Evolutionary conservation across 2,888 invertebrate species (phyloP).

Genomic region (Noctuana brunneofusca): DNA sequence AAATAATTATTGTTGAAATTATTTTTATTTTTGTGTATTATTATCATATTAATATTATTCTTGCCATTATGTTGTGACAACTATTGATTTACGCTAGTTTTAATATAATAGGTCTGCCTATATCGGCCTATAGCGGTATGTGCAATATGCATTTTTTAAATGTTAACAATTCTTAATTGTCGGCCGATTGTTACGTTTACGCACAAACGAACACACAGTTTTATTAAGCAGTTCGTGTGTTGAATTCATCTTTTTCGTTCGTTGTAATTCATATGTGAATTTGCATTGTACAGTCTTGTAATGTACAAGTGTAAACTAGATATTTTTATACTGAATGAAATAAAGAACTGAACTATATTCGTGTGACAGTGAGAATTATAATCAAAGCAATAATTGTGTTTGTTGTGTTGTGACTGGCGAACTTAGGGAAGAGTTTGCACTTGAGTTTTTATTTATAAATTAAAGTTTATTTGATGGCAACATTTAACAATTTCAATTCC

Average conservation of each 20-base stretch:
- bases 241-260: neutral
- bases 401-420: neutral
- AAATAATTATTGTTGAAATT: slow-evolving; percentile 35
- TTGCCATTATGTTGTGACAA: slow-evolving; percentile 58
- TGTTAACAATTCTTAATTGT: slow-evolving; percentile 9
- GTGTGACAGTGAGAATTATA: neutral
- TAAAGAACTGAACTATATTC: slow-evolving; percentile 11
- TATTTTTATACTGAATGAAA: slow-evolving; percentile 9
- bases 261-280: neutral
- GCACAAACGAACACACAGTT: slow-evolving; percentile 36
- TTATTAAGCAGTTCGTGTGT: slow-evolving; percentile 20
- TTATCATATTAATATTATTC: slow-evolving; percentile 44
- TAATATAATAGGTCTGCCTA: slow-evolving; percentile 18
- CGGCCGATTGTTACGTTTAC: slow-evolving; percentile 11
- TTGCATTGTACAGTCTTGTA: neutral
- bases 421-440: neutral
- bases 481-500: too few species aligned
- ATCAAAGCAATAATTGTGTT: neutral
- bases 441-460: too few species aligned
- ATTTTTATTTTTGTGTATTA: slow-evolving; percentile 36
- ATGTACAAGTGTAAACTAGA: neutral
- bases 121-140: slow-evolving; percentile 34
- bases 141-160: slow-evolving; percentile 36
- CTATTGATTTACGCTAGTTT: slow-evolving; percentile 44
- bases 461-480: too few species aligned